Evolutionary conservation across 2,888 invertebrate genomes (phyloP).

Genomic region (Lapara coniferarum): DNA sequence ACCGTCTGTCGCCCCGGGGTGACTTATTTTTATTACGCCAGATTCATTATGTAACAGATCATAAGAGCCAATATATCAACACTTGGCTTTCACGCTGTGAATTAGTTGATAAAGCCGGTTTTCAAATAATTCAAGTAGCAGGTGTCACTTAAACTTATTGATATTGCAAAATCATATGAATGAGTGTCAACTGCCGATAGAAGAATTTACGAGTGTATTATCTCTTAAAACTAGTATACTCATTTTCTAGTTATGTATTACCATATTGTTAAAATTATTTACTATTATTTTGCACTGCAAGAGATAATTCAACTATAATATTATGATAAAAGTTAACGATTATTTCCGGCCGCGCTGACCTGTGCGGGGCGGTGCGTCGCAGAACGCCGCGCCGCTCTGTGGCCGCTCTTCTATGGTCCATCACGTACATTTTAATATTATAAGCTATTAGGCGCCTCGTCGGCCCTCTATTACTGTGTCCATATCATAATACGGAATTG

Average conservation of each 20-base stretch:
- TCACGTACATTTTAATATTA: slow-evolving; percentile 80
- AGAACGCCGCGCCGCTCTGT: slow-evolving; percentile 33
- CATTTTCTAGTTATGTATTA: no score
- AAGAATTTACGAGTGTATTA: background rate
- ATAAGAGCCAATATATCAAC: slow-evolving; percentile 49
- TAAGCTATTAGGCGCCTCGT: slow-evolving; percentile 80
- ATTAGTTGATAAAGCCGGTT: slow-evolving; percentile 36
- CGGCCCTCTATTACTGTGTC: slow-evolving; percentile 79
- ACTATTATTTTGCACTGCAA: slow-evolving; percentile 3
- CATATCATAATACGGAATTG: slow-evolving; percentile 83
- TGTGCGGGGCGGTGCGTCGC: slow-evolving; percentile 29
- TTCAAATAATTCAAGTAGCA: slow-evolving; percentile 19
- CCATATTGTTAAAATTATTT: background rate
- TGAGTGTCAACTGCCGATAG: background rate
- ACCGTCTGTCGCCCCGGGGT: slow-evolving; percentile 56
- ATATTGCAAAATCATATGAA: background rate
- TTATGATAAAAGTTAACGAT: slow-evolving; percentile 38
- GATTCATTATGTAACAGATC: slow-evolving; percentile 49
- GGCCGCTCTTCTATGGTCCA: slow-evolving; percentile 58
- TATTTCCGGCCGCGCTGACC: slow-evolving; percentile 29
- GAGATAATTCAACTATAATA: slow-evolving; percentile 13
- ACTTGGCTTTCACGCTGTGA: slow-evolving; percentile 39
- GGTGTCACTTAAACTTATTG: slow-evolving; percentile 10
- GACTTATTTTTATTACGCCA: slow-evolving; percentile 56
- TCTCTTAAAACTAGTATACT: no score